Evolutionary conservation across 1,140 invertebrate species (phyloP).

Genomic region (Nasonia giraulti): DNA sequence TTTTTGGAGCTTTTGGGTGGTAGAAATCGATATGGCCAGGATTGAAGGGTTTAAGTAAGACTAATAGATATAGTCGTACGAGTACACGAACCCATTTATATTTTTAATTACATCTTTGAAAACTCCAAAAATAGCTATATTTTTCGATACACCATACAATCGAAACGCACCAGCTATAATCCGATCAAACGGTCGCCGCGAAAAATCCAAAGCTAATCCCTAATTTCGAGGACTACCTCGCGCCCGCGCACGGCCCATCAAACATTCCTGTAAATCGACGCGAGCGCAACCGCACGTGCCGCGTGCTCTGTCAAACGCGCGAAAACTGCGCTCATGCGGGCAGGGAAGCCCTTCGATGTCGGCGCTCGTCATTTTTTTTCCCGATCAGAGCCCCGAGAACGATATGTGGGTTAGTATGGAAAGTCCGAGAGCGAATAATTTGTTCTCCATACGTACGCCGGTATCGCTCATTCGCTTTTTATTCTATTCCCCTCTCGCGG

Average conservation of each 20-base stretch:
- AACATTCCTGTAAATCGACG: background rate
- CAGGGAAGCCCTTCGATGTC: constrained; percentile 26
- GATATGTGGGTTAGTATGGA: constrained; percentile 52
- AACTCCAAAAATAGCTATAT: no score
- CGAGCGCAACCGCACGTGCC: background rate
- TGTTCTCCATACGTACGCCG: background rate
- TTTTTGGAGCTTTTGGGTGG: no score
- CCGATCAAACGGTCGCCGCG: no score
- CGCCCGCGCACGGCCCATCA: background rate
- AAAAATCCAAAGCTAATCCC: background rate
- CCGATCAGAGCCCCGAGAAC: background rate
- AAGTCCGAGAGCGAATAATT: constrained; percentile 42
- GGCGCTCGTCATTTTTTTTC: constrained; percentile 29
- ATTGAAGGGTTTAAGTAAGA: no score
- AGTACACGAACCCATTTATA: no score
- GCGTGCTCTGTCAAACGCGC: constrained; percentile 6
- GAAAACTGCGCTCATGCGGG: constrained; percentile 9
- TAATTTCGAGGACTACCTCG: background rate
- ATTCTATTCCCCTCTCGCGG: background rate
- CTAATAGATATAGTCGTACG: no score
- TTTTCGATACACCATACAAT: no score
- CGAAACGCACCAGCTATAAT: no score
- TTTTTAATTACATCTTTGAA: no score
- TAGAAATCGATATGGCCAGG: no score
- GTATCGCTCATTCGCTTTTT: constrained; percentile 6